Percentiles rank a stretch among this genome's conserved stretches.
Conservation (phyloP, 2,113 vertebrate species). For the Erinaceus europaeus region DNA sequence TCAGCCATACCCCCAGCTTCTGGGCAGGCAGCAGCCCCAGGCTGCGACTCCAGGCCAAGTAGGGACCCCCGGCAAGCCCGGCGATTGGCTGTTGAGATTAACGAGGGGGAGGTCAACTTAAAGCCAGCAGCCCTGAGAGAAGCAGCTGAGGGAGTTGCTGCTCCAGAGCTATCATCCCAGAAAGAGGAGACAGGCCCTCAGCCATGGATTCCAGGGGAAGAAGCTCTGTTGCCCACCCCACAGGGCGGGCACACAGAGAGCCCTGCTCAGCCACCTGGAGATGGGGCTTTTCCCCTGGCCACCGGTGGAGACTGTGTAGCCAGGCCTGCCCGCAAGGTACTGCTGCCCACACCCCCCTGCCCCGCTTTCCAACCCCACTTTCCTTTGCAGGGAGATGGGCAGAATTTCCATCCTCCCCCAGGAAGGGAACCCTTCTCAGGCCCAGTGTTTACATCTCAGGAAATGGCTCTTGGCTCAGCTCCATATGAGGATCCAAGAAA, state of each 20-base stretch:
- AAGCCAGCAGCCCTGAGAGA: constrained; percentile 63
- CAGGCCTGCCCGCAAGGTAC: constrained; percentile 82
- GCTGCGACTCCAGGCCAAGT: constrained; percentile 87
- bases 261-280: constrained; percentile 43
- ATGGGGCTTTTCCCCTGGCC: constrained; percentile 47
- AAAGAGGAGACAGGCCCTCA: constrained; percentile 61
- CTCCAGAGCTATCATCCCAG: not conserved
- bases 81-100: constrained; percentile 76
- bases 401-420: constrained; percentile 49
- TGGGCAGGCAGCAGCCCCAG: constrained; percentile 81
- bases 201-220: constrained; percentile 74
- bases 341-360: constrained; percentile 83
- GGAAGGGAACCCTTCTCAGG: constrained; percentile 74
- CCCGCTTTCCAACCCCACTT: constrained; percentile 80
- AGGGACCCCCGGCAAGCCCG: constrained; percentile 90
- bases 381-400: constrained; percentile 72
- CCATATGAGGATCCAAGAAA: constrained; percentile 57
- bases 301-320: constrained; percentile 74
- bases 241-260: constrained; percentile 57
- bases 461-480: constrained; percentile 55
- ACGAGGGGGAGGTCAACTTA: constrained; percentile 43
- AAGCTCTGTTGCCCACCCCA: not conserved
- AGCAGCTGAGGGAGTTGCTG: not conserved
- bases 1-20: constrained; percentile 72
- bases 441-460: constrained; percentile 72